Conservation (phyloP, 2,797 vertebrate genomes). For the Microctenopoma steveboyesi region DNA sequence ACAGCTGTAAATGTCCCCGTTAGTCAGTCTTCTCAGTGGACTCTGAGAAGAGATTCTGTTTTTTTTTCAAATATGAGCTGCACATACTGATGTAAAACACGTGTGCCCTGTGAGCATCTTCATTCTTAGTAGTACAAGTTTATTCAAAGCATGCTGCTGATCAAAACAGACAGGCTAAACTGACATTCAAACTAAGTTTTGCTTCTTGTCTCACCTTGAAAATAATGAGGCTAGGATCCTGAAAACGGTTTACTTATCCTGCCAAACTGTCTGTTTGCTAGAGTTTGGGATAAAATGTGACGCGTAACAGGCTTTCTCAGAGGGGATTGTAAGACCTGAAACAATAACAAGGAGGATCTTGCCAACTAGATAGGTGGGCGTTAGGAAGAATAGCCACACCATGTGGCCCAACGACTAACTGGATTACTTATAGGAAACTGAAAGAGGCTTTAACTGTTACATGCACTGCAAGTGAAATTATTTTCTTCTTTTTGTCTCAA, state of each 20-base stretch:
- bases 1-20: too few species aligned
- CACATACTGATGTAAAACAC: neutral
- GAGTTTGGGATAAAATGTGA: conserved; percentile 49
- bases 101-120: neutral
- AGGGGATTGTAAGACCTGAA: conserved; percentile 50
- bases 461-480: conserved; percentile 30
- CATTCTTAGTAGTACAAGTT: neutral
- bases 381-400: conserved; percentile 55
- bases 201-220: conserved; percentile 46
- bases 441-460: conserved; percentile 62
- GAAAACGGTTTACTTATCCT: conserved; percentile 37
- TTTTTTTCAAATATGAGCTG: too few species aligned
- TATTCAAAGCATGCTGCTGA: neutral
- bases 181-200: conserved; percentile 42
- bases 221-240: conserved; percentile 29
- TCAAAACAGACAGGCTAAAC: neutral
- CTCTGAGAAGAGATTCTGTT: conserved; percentile 31
- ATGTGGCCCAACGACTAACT: conserved; percentile 62
- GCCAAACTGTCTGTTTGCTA: conserved; percentile 28
- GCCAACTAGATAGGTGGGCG: conserved; percentile 67
- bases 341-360: conserved; percentile 59
- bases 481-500: conserved; percentile 31
- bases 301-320: conserved; percentile 61
- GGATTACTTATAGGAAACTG: conserved; percentile 63
- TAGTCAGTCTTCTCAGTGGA: conserved; percentile 18